A percentile compares a stretch with the other conserved stretches of the same genome.
Conservation (phyloP, 2,797 vertebrate species). For the Leptoclinus maculatus region DNA sequence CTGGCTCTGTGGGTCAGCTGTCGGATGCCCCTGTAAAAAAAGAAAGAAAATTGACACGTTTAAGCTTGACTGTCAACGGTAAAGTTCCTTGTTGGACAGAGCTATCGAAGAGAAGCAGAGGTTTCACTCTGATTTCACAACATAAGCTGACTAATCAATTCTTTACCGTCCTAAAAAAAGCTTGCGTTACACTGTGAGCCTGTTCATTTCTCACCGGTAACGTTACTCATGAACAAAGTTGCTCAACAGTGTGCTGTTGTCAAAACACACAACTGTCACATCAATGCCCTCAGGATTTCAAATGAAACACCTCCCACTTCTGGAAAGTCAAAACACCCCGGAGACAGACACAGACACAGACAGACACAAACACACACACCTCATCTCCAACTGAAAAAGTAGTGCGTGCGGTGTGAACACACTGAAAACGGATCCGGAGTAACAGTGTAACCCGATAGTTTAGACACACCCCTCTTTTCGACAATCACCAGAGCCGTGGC, state of each 20-base stretch:
- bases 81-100: background rate
- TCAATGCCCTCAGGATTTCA: conserved; percentile 39
- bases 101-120: conserved; percentile 5
- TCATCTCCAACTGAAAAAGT: conserved; percentile 49
- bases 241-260: conserved; percentile 25
- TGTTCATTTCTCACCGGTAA: conserved; percentile 19
- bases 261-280: conserved; percentile 37
- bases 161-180: conserved; percentile 3
- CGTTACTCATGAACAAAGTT: conserved; percentile 34
- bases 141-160: conserved; percentile 57
- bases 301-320: conserved; percentile 41
- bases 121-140: conserved; percentile 68
- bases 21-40: conserved; percentile 41
- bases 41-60: background rate
- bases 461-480: conserved; percentile 74
- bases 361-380: background rate
- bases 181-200: background rate
- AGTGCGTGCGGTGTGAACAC: conserved; percentile 43
- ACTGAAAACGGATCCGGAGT: conserved; percentile 53
- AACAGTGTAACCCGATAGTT: conserved; percentile 69
- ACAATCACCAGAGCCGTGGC: conserved; percentile 40
- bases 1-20: conserved; percentile 6
- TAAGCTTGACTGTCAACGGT: background rate
- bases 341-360: conserved; percentile 6
- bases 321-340: conserved; percentile 38